Evolutionary conservation across 2,797 vertebrate genomes (phyloP).

Genomic region (Onychomys leucogaster): DNA sequence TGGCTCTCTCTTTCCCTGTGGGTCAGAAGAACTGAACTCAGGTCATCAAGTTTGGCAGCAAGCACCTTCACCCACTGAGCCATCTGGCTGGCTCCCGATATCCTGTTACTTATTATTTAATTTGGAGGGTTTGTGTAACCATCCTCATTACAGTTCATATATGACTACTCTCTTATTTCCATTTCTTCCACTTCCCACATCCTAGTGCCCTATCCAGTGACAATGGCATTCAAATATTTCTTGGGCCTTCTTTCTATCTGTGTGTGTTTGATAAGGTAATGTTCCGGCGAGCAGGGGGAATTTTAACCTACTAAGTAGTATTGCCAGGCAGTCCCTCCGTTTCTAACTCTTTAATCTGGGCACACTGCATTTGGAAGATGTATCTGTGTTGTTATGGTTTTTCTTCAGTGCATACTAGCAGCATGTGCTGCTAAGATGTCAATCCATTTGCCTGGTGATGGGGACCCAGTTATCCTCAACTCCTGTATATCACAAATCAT

Average conservation of each 20-base stretch:
- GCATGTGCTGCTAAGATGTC: rapidly evolving
- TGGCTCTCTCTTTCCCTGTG: not conserved
- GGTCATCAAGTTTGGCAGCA: not conserved
- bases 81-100: not conserved
- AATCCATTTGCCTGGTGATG: not conserved
- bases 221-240: not conserved
- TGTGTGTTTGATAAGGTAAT: not conserved
- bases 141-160: not conserved
- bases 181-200: not conserved
- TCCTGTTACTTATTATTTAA: not conserved
- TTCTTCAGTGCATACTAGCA: not conserved
- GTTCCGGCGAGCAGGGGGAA: not conserved
- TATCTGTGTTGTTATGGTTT: not conserved
- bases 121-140: not conserved
- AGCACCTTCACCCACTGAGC: not conserved
- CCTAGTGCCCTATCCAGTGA: not conserved
- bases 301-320: not conserved
- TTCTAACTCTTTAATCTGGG: not conserved
- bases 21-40: not conserved
- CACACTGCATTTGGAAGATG: not conserved
- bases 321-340: not conserved
- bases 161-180: not conserved
- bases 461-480: no score
- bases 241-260: not conserved
- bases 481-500: not conserved